Percentiles rank a stretch among this genome's conserved stretches.
These are phyloP conservation scores for Leptothorax acervorum DNA, from an alignment of 2,888 invertebrate species.

Conservation along the genomic window DNA sequence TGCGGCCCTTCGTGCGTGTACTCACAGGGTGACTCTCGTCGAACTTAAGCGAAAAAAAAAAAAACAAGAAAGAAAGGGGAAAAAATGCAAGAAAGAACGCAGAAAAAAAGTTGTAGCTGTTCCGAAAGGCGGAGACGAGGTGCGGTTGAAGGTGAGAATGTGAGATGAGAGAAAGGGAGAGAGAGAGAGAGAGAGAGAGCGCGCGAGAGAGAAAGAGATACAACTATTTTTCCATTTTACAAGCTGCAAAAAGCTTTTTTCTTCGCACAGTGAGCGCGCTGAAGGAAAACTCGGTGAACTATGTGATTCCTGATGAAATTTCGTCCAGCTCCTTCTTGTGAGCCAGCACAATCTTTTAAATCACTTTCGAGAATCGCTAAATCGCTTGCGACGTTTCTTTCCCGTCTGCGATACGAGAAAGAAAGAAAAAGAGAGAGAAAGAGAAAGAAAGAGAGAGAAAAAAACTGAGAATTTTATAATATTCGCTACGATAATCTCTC, in stretches of 20 bases:
- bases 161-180: slow-evolving; percentile 16
- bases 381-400: slow-evolving; percentile 57
- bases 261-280: slow-evolving; percentile 58
- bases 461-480: slow-evolving; percentile 39
- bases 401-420: slow-evolving; percentile 44
- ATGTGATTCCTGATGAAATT: slow-evolving; percentile 72
- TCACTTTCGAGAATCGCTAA: slow-evolving; percentile 56
- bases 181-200: background rate
- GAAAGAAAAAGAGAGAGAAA: background rate
- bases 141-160: slow-evolving; percentile 13
- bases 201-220: slow-evolving; percentile 23
- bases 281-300: slow-evolving; percentile 62
- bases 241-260: slow-evolving; percentile 54
- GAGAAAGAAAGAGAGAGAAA: background rate
- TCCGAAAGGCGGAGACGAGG: slow-evolving; percentile 5
- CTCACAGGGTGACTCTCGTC: slow-evolving; percentile 59
- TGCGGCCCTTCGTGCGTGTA: slow-evolving; percentile 51
- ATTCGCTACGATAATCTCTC: slow-evolving; percentile 47
- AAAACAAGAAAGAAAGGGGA: background rate
- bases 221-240: slow-evolving; percentile 67
- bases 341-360: slow-evolving; percentile 66
- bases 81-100: slow-evolving; percentile 10
- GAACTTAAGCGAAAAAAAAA: slow-evolving; percentile 45
- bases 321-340: slow-evolving; percentile 74
- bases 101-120: slow-evolving; percentile 46